These are phyloP conservation scores for Mantis religiosa DNA, from an alignment of 2,888 invertebrate species.

Conservation along the genomic window DNA sequence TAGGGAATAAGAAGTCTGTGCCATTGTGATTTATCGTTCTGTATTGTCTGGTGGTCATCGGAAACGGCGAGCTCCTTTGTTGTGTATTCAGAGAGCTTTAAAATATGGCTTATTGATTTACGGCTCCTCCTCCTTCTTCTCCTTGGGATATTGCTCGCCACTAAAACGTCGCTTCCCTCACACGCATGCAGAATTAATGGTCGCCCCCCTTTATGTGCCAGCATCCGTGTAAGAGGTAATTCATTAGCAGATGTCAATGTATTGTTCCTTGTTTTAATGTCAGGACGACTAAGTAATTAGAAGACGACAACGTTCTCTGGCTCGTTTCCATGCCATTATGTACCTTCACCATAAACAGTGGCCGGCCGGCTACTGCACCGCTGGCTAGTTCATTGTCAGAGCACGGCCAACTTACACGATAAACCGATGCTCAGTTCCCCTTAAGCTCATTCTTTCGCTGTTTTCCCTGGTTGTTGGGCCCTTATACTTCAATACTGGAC, in stretches of 20 bases:
- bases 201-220: background rate
- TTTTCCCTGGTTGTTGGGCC: no score
- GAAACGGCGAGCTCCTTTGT: background rate
- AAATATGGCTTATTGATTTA: background rate
- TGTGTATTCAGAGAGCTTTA: background rate
- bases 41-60: background rate
- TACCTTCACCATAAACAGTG: background rate
- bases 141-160: background rate
- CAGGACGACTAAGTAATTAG: constrained; percentile 4
- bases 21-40: background rate
- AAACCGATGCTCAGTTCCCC: no score
- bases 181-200: background rate
- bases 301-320: background rate
- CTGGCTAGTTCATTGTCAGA: no score
- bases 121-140: background rate
- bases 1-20: background rate
- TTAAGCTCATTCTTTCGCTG: no score
- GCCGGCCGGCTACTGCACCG: background rate
- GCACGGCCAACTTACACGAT: no score
- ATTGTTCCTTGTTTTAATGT: constrained; percentile 11
- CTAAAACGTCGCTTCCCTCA: background rate
- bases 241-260: constrained; percentile 12
- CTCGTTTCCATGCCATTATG: background rate
- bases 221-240: background rate
- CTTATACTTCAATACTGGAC: no score